These are phyloP conservation scores for Cosmia pyralina DNA, from an alignment of 2,888 invertebrate genomes.

Conservation along the genomic window DNA sequence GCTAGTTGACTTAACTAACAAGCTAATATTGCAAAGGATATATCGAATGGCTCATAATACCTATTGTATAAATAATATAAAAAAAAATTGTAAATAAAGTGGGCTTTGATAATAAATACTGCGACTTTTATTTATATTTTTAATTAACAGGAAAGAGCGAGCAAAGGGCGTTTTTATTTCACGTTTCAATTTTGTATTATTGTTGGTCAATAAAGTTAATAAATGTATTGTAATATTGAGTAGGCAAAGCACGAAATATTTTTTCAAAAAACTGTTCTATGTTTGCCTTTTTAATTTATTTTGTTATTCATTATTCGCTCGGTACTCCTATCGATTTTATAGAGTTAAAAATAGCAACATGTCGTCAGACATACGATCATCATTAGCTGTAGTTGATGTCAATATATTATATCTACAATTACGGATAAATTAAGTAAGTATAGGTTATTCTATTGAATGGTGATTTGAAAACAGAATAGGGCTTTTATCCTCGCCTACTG, in stretches of 20 bases:
- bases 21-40: no score
- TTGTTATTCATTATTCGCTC: not conserved
- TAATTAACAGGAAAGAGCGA: constrained; percentile 4
- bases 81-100: no score
- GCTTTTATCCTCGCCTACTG: not conserved
- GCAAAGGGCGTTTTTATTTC: not conserved
- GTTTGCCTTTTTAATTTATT: not conserved
- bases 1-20: no score
- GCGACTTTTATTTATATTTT: constrained; percentile 13
- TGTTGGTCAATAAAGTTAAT: no score
- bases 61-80: no score
- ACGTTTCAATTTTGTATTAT: no score
- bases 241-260: not conserved
- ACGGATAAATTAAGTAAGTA: not conserved
- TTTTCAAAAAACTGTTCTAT: no score
- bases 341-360: not conserved
- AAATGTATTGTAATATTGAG: not conserved
- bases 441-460: no score
- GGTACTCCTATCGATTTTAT: not conserved
- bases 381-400: not conserved
- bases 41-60: no score
- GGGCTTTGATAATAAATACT: no score
- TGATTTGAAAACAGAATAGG: not conserved
- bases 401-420: not conserved
- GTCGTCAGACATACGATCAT: not conserved